Percentiles rank a stretch among this genome's conserved stretches.
Conservation (phyloP, 1,140 invertebrate genomes). For the Bathynomus jamesi region DNA sequence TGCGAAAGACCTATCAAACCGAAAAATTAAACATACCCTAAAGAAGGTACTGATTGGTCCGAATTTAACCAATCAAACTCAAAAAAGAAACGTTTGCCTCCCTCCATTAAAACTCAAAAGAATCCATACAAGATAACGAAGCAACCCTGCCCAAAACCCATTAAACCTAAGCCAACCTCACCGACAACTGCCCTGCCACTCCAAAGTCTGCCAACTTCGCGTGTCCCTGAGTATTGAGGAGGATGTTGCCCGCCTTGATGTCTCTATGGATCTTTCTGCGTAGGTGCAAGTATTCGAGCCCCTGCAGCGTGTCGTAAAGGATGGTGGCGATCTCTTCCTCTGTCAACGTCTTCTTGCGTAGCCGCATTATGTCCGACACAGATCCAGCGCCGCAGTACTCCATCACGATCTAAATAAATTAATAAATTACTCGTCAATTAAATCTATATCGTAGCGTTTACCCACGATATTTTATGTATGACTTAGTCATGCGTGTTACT, state of each 20-base stretch:
- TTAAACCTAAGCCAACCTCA: constrained; percentile 44
- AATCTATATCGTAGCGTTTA: too few species aligned
- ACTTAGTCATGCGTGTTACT: too few species aligned
- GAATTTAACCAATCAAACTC: too few species aligned
- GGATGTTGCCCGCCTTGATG: constrained; percentile 96
- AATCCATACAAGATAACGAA: not conserved
- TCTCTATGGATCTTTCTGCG: constrained; percentile 93
- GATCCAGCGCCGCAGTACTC: constrained; percentile 99
- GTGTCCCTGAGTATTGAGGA: constrained; percentile 95
- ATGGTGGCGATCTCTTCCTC: constrained; percentile 97
- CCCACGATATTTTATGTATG: too few species aligned
- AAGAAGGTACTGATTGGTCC: too few species aligned
- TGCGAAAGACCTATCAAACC: too few species aligned
- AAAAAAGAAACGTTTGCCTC: too few species aligned
- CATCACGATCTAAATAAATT: constrained; percentile 85
- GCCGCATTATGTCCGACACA: constrained; percentile 96
- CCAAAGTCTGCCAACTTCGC: constrained; percentile 98
- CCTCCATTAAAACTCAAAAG: too few species aligned
- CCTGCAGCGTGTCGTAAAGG: constrained; percentile 88
- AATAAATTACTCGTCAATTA: too few species aligned
- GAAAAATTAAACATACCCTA: too few species aligned
- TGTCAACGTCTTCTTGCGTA: constrained; percentile 91
- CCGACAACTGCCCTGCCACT: constrained; percentile 94
- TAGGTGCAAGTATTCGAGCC: constrained; percentile 92
- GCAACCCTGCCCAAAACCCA: not conserved